Conservation (phyloP, 2,888 invertebrate genomes). For the Athalia cordata region DNA sequence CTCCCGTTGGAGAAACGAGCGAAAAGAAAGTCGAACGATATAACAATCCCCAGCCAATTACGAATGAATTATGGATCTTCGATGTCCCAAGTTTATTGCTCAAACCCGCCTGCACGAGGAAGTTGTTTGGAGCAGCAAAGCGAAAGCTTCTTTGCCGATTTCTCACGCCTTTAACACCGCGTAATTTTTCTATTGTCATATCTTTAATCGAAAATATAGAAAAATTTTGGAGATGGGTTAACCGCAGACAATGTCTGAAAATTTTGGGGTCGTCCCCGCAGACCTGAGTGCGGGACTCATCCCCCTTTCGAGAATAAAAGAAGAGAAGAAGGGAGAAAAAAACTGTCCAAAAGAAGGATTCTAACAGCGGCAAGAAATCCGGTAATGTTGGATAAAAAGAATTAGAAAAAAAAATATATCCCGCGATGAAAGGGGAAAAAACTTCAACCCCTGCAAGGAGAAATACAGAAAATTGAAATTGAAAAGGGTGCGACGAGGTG, state of each 20-base stretch:
- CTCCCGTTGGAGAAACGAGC: constrained; percentile 46
- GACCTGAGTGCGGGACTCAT: not conserved
- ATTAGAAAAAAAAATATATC: constrained; percentile 6
- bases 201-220: constrained; percentile 52
- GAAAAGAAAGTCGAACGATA: constrained; percentile 40
- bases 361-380: constrained; percentile 3
- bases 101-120: not conserved
- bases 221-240: constrained; percentile 60
- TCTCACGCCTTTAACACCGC: constrained; percentile 64
- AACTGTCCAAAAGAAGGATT: not conserved
- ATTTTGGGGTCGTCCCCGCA: constrained; percentile 15
- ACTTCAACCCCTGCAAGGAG: not conserved
- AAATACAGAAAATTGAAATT: constrained; percentile 16
- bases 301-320: constrained; percentile 6
- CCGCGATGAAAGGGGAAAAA: too few relatives aligned
- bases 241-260: constrained; percentile 67
- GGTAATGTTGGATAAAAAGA: not conserved
- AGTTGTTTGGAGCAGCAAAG: constrained; percentile 32
- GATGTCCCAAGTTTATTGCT: constrained; percentile 47
- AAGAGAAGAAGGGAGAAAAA: constrained; percentile 9
- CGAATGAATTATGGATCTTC: constrained; percentile 67
- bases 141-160: constrained; percentile 53
- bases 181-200: constrained; percentile 44
- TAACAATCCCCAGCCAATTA: constrained; percentile 61
- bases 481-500: constrained; percentile 29